Percentiles rank a stretch among this genome's conserved stretches.
Conservation (phyloP, 2,888 invertebrate species). For the Athripsodes cinereus region DNA sequence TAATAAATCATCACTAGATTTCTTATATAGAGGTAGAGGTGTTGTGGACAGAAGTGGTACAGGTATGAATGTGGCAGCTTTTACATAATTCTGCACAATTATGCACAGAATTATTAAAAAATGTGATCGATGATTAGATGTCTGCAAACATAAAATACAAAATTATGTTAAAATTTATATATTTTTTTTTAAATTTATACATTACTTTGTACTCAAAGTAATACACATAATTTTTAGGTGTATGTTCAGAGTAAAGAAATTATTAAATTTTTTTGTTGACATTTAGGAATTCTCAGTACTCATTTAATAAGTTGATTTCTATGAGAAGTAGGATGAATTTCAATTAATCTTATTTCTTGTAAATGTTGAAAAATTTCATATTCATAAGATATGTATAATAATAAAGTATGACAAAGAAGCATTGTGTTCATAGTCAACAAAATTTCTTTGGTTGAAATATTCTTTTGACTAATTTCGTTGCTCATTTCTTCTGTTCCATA, state of each 20-base stretch:
- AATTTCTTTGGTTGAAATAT: background rate
- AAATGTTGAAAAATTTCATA: too few species aligned
- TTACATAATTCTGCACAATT: background rate
- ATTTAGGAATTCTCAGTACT: too few species aligned
- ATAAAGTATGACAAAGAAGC: background rate
- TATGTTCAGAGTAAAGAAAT: background rate
- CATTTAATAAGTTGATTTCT: too few species aligned
- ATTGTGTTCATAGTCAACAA: background rate
- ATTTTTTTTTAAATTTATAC: too few species aligned
- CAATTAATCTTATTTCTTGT: too few species aligned
- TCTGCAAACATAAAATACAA: background rate
- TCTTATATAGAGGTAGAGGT: conserved; percentile 11
- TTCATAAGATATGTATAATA: too few species aligned
- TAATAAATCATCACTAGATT: conserved; percentile 12
- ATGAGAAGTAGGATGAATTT: too few species aligned
- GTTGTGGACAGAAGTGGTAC: conserved; percentile 22
- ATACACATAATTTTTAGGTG: too few species aligned
- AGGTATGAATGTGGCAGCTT: conserved; percentile 22
- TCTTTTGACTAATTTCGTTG: background rate
- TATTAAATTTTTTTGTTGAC: background rate
- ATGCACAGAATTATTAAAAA: background rate
- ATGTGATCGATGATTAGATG: background rate
- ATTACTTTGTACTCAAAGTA: too few species aligned
- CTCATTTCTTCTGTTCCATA: background rate
- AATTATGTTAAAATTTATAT: too few species aligned